A percentile compares a stretch with the other conserved stretches of the same genome.
Evolutionary conservation across 2,888 invertebrate genomes (phyloP).

Genomic region (Rhaphigaster nebulosa): DNA sequence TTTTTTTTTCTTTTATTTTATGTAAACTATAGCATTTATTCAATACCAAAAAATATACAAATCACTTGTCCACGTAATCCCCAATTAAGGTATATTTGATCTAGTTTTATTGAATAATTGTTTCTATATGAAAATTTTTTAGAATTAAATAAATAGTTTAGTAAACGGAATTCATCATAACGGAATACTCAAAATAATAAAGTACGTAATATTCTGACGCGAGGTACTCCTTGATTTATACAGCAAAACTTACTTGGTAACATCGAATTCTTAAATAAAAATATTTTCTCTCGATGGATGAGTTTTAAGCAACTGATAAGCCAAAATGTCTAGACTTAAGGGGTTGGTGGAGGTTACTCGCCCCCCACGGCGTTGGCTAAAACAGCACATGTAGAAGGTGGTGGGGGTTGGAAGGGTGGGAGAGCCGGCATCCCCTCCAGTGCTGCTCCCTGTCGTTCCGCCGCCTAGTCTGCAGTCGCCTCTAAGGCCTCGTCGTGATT

Average conservation of each 20-base stretch:
- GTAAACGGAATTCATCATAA: neutral
- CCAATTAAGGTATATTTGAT: too few relatives aligned
- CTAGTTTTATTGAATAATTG: too few relatives aligned
- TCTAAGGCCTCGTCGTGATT: conserved; percentile 26
- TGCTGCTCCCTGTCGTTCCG: conserved; percentile 45
- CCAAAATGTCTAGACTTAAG: conserved; percentile 8
- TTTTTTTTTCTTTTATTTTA: too few relatives aligned
- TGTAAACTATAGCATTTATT: too few relatives aligned
- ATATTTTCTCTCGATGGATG: neutral
- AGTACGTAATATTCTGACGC: neutral
- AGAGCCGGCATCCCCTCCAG: conserved; percentile 35
- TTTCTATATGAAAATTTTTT: neutral
- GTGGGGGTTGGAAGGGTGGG: conserved; percentile 46
- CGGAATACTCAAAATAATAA: neutral
- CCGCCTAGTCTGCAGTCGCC: conserved; percentile 16
- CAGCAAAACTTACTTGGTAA: neutral
- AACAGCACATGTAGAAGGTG: conserved; percentile 12
- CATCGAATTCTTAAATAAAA: neutral
- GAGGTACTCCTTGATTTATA: neutral
- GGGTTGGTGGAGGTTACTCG: conserved; percentile 10
- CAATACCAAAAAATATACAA: too few relatives aligned
- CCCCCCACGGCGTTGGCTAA: conserved; percentile 36
- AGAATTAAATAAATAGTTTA: neutral
- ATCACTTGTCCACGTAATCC: too few relatives aligned
- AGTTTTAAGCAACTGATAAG: neutral